These are phyloP conservation scores for Anodontia alba DNA, from an alignment of 2,888 invertebrate genomes.

Conservation along the genomic window DNA sequence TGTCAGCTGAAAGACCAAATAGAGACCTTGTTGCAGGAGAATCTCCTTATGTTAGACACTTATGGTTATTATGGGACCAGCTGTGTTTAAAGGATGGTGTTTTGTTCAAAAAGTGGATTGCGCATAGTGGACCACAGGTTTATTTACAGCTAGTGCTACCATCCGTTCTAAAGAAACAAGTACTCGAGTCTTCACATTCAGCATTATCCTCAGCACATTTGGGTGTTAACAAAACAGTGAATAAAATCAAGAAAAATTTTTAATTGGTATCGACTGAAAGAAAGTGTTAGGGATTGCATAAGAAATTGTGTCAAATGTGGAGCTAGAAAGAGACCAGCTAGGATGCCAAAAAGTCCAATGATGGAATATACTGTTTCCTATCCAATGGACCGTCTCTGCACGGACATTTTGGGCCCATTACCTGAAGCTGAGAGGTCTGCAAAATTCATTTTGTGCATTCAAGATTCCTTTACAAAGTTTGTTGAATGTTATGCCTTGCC, in stretches of 20 bases:
- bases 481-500: not conserved
- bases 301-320: conserved; percentile 15
- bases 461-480: not conserved
- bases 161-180: not conserved
- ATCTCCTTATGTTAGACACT: conserved; percentile 6
- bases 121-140: not conserved
- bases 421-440: not conserved
- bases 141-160: conserved; percentile 18
- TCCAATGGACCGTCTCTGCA: not conserved
- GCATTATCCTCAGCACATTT: conserved; percentile 5
- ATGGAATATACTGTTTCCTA: not conserved
- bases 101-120: conserved; percentile 19
- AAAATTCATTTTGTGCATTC: not conserved
- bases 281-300: conserved; percentile 2
- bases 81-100: conserved; percentile 19
- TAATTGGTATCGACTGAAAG: conserved; percentile 24
- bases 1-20: conserved; percentile 4
- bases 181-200: conserved; percentile 3
- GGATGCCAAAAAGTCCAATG: conserved; percentile 9
- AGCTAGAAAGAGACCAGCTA: conserved; percentile 9
- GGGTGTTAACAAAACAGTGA: conserved; percentile 18
- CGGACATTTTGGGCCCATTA: not conserved
- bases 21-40: conserved; percentile 8
- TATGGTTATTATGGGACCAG: conserved; percentile 26
- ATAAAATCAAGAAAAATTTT: conserved; percentile 4